Evolutionary conservation across 2,113 vertebrate genomes (phyloP), one percentile per base, ranked within the genome.

Genomic region (Saguinus midas): DNA sequence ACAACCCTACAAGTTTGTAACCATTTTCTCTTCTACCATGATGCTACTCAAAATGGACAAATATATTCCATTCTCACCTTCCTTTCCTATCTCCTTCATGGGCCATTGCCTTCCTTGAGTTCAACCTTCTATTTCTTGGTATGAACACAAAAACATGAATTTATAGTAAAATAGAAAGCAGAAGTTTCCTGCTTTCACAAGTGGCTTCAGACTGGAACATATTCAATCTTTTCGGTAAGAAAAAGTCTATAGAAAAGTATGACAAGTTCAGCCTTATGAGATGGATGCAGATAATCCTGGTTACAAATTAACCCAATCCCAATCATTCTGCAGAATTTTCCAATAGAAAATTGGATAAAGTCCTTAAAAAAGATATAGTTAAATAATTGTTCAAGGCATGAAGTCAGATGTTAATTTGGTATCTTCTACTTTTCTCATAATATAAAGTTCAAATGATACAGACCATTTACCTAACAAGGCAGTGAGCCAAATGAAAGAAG

Each of bases 121-220:
- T 93, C 80, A 90, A 92, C n/a, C 70, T 94, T 96, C 45, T 35
- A 50, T 79, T 9, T 90, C 27, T 64, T 32, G 90, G 21, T 87
- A 94, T n/a, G 89, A 73, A 73, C 10, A 79, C 45, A 89, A 76
- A 96, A 90, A 70, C 40, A 85, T 45, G 18, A 96, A 82, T 78
- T 92, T n/a, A 52, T 0, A 81, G 48, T 94, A 88, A 96, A 91
- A 58, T 3, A 93, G 55, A 95, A 92, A 91, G 55, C 25, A 90
- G 21, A 90, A 93, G 57, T 55, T 95, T 64, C 50, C 50, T 94
- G 48, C 35, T 85, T 95, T 93, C 72, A 81, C 37, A 93, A 95
- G 66, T 83, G 66, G n/a, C 37, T 92, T 96, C 76, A 73, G 8
- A 96, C 64, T 91, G 55, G 70, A 82, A 96, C 23, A 91, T 13